Evolutionary conservation across 2,797 vertebrate genomes (phyloP).

Genomic region (Vipera ursinii): DNA sequence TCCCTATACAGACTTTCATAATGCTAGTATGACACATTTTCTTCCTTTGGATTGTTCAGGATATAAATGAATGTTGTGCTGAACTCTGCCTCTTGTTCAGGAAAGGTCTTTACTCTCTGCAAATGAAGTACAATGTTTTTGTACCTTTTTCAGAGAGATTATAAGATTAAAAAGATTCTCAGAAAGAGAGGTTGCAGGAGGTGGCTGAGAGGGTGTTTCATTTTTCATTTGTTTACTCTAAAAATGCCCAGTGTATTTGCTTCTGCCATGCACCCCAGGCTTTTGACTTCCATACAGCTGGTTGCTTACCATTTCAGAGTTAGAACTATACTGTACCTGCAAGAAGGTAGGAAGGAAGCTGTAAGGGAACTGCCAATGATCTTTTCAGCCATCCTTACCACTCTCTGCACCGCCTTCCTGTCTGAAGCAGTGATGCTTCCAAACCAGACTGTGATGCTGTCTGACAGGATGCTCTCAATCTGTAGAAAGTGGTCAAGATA

Average conservation of each 20-base stretch:
- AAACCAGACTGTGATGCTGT: too few relatives aligned
- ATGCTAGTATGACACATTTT: not conserved
- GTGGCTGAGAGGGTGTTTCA: not conserved
- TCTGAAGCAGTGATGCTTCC: too few relatives aligned
- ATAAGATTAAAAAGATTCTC: not conserved
- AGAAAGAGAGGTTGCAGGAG: not conserved
- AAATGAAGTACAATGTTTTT: not conserved
- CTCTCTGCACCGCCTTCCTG: too few relatives aligned
- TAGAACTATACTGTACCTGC: not conserved
- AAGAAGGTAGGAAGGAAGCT: not conserved
- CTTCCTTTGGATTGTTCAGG: not conserved
- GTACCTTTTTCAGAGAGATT: not conserved
- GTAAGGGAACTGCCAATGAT: not conserved
- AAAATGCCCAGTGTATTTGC: not conserved
- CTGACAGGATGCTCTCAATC: too few relatives aligned
- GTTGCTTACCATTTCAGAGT: not conserved
- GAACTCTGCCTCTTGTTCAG: not conserved
- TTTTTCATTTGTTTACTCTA: not conserved
- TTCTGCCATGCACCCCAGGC: not conserved
- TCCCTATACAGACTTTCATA: not conserved
- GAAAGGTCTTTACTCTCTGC: not conserved
- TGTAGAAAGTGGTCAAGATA: too few relatives aligned
- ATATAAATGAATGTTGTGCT: not conserved
- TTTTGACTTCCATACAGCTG: not conserved
- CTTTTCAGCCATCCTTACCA: too few relatives aligned